Percentiles rank a stretch among this genome's conserved stretches.
phyloP scores from a whole-genome alignment of 2,113 vertebrate species.

The human region DNA sequence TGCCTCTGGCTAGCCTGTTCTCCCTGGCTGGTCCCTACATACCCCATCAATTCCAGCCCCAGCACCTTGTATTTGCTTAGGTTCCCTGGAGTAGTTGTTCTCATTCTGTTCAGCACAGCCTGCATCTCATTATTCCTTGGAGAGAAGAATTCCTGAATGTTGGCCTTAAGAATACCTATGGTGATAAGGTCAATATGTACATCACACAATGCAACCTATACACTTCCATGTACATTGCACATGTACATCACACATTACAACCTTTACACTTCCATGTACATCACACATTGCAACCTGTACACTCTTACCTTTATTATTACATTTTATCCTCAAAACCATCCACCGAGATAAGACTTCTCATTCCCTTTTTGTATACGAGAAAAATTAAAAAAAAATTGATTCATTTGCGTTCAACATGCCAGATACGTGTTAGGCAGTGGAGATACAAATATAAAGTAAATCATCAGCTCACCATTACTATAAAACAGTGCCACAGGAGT shows the following conservation, averaged over 20 bases:
- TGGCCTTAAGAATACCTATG: neutral
- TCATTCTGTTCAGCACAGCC: neutral
- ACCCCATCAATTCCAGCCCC: neutral
- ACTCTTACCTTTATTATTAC: neutral
- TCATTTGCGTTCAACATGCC: neutral
- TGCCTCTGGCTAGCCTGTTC: neutral
- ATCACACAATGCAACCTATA: neutral
- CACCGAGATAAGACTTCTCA: neutral
- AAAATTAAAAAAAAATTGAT: neutral
- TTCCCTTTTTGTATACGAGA: fast-evolving
- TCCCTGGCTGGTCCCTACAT: fast-evolving
- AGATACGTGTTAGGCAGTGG: neutral
- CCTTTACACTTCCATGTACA: neutral
- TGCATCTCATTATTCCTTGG: neutral
- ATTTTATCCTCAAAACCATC: neutral
- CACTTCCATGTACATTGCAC: too few species aligned
- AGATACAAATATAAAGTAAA: neutral
- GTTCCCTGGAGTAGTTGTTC: neutral
- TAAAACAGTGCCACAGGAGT: fast-evolving
- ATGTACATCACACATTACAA: neutral
- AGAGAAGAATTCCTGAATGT: neutral
- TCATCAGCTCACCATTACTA: fast-evolving
- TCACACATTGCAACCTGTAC: neutral
- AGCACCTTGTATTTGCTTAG: neutral
- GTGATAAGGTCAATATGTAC: neutral